These are phyloP conservation scores for Coilia nasus DNA, from an alignment of 2,797 vertebrate genomes.

Conservation along the genomic window DNA sequence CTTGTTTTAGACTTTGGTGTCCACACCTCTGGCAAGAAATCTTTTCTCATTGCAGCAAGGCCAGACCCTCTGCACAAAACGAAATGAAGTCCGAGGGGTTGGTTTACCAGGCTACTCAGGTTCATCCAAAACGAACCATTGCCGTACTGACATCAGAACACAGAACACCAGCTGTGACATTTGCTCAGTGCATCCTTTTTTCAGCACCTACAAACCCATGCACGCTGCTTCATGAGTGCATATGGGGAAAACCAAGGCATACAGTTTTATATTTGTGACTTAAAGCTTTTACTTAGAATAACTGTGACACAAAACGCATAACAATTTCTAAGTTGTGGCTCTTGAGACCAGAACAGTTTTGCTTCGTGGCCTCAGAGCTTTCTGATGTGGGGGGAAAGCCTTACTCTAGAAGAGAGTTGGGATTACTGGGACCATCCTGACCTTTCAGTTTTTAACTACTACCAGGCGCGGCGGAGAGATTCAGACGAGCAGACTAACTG, in stretches of 20 bases:
- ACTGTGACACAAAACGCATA: background rate
- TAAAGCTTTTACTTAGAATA: background rate
- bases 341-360: background rate
- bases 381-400: background rate
- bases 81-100: too few species aligned
- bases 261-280: background rate
- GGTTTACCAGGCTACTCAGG: too few species aligned
- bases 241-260: background rate
- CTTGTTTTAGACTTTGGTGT: too few species aligned
- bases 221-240: background rate
- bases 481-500: background rate
- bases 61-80: too few species aligned
- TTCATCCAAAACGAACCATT: background rate
- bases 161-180: background rate
- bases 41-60: too few species aligned
- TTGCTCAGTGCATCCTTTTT: background rate
- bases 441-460: slow-evolving; percentile 17
- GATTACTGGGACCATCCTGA: slow-evolving; percentile 19
- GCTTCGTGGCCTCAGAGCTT: background rate
- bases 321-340: background rate
- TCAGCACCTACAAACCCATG: background rate
- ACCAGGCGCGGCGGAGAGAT: background rate
- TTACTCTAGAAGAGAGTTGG: background rate
- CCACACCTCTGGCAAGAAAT: too few species aligned
- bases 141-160: background rate